phyloP scores from a whole-genome alignment of 2,888 invertebrate species.

The Polyommatus iphigenia region DNA sequence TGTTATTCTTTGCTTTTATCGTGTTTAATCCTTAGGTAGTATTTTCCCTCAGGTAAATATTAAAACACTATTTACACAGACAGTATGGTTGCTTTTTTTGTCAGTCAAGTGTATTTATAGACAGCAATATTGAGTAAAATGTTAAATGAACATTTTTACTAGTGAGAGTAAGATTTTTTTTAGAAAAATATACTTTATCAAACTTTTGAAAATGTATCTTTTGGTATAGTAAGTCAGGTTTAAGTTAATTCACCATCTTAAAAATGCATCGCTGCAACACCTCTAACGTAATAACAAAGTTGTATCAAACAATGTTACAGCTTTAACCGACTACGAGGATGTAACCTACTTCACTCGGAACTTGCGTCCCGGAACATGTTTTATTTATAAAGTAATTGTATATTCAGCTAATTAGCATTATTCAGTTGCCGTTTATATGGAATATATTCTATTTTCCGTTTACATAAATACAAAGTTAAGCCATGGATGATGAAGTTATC shows the following conservation, averaged over 20 bases:
- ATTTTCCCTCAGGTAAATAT: too few species aligned
- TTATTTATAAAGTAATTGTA: slow-evolving; percentile 6
- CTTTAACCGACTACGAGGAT: not conserved
- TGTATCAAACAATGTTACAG: not conserved
- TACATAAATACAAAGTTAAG: slow-evolving; percentile 6
- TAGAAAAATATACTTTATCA: too few species aligned
- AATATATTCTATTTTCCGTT: slow-evolving; percentile 1
- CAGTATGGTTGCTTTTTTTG: too few species aligned
- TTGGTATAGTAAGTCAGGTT: too few species aligned
- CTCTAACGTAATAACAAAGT: not conserved
- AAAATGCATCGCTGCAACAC: not conserved
- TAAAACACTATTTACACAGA: too few species aligned
- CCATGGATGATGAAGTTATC: not conserved
- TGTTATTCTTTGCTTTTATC: not conserved
- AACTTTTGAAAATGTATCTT: too few species aligned
- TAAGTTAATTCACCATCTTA: too few species aligned
- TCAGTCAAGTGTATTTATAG: too few species aligned
- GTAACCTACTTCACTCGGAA: not conserved
- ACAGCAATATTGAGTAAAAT: too few species aligned
- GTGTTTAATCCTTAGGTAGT: not conserved
- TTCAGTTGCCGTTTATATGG: slow-evolving; percentile 1
- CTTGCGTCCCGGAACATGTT: not conserved
- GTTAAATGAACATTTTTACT: too few species aligned
- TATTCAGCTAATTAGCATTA: slow-evolving; percentile 17
- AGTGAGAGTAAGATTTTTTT: too few species aligned